Conservation (phyloP, 2,888 invertebrate species). For the Odontocolon sp. region DNA sequence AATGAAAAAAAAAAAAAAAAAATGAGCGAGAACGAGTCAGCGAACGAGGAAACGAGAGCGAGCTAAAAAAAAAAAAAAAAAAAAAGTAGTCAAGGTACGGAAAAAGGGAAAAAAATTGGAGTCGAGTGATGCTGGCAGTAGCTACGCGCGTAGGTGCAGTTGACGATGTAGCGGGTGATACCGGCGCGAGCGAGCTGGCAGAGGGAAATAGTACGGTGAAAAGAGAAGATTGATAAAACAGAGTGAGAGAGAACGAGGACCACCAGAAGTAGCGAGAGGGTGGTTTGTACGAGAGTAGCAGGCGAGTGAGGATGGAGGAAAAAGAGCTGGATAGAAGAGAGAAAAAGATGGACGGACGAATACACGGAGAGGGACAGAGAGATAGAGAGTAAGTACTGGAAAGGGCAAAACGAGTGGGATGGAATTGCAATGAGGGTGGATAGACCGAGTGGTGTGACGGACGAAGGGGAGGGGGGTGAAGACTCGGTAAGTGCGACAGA, state of each 20-base stretch:
- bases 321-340: conserved; percentile 50
- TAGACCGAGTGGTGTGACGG: conserved; percentile 54
- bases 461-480: conserved; percentile 48
- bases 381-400: conserved; percentile 38
- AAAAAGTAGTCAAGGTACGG: conserved; percentile 51
- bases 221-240: conserved; percentile 46
- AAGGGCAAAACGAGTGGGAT: conserved; percentile 56
- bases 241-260: conserved; percentile 28
- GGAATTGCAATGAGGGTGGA: conserved; percentile 61
- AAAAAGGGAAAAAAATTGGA: conserved; percentile 65
- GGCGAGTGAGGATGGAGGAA: conserved; percentile 45
- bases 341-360: conserved; percentile 53
- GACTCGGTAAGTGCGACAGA: conserved; percentile 28
- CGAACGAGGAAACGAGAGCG: conserved; percentile 51
- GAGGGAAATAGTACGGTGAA: conserved; percentile 43
- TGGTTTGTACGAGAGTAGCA: conserved; percentile 2
- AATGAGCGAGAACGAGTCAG: conserved; percentile 54
- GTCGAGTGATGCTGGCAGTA: conserved; percentile 32
- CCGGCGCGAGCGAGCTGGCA: conserved; percentile 41
- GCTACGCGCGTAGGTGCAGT: conserved; percentile 50
- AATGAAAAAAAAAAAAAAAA: conserved; percentile 47
- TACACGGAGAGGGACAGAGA: conserved; percentile 48
- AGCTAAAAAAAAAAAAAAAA: conserved; percentile 57
- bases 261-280: conserved; percentile 26
- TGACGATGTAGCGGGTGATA: conserved; percentile 40